phyloP scores from a whole-genome alignment of 2,888 invertebrate species.

The Cactoblastis cactorum region DNA sequence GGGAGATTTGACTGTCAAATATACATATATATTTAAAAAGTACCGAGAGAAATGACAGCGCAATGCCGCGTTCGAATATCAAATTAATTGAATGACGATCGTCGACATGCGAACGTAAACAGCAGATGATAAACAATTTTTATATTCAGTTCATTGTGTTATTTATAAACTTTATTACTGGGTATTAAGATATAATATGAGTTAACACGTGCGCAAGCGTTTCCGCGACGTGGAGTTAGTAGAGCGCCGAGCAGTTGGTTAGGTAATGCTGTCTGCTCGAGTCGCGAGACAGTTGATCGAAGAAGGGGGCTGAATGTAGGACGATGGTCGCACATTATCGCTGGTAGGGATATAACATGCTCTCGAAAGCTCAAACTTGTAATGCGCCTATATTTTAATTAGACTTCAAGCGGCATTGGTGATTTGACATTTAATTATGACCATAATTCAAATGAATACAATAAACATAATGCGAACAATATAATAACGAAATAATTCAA shows the following conservation, averaged over 20 bases:
- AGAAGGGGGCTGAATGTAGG: conserved; percentile 74
- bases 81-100: conserved; percentile 71
- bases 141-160: conserved; percentile 30
- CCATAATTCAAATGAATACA: too few relatives aligned
- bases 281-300: conserved; percentile 64
- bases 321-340: conserved; percentile 45
- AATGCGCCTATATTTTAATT: neutral
- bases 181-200: conserved; percentile 33
- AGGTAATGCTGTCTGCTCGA: conserved; percentile 67
- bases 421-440: too few relatives aligned
- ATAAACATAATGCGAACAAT: too few relatives aligned
- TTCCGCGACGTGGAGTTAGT: conserved; percentile 49
- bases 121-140: conserved; percentile 53
- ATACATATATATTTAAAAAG: conserved; percentile 27
- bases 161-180: conserved; percentile 38
- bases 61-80: conserved; percentile 63
- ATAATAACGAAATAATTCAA: too few relatives aligned
- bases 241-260: conserved; percentile 64
- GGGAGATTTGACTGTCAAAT: conserved; percentile 25
- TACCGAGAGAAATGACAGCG: conserved; percentile 46
- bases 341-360: conserved; percentile 46
- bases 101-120: conserved; percentile 63
- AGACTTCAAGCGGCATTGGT: neutral
- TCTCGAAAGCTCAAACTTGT: conserved; percentile 10
- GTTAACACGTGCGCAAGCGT: conserved; percentile 22